phyloP scores from a whole-genome alignment of 2,797 vertebrate species.

The Florisuga fusca region DNA sequence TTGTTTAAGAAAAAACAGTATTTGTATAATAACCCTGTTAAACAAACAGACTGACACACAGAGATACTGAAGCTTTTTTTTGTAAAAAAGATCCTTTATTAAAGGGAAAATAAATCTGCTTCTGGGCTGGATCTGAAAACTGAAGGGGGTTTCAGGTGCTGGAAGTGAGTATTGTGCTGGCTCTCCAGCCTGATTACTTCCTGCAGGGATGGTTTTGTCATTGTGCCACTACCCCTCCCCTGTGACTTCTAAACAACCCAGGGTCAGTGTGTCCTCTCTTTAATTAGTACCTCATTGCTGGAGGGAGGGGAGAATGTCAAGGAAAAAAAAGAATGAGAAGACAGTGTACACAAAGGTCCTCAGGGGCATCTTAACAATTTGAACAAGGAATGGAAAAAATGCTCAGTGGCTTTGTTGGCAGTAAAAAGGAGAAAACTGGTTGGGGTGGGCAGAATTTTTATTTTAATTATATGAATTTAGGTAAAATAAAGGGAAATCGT shows the following conservation, averaged over 20 bases:
- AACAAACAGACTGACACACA: neutral
- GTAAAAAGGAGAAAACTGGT: neutral
- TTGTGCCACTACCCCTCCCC: slow-evolving; percentile 63
- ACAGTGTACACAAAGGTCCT: slow-evolving; percentile 77
- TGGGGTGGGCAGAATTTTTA: neutral
- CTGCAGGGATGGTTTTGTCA: slow-evolving; percentile 71
- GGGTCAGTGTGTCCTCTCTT: slow-evolving; percentile 77
- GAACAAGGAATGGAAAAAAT: slow-evolving; percentile 74
- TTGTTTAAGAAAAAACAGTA: neutral
- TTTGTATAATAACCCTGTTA: neutral
- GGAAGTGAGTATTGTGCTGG: slow-evolving; percentile 32
- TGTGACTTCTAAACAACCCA: slow-evolving; percentile 75
- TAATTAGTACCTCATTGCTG: slow-evolving; percentile 81
- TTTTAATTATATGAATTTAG: neutral
- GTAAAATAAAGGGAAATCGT: slow-evolving; percentile 1
- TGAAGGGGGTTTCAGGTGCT: slow-evolving; percentile 65
- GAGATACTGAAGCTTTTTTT: neutral
- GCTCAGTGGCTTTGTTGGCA: slow-evolving; percentile 18
- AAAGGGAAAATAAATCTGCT: slow-evolving; percentile 37
- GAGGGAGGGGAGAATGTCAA: slow-evolving; percentile 72
- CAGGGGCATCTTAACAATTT: slow-evolving; percentile 70
- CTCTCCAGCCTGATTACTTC: slow-evolving; percentile 66
- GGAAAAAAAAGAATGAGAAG: slow-evolving; percentile 73
- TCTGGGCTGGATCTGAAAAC: slow-evolving; percentile 35
- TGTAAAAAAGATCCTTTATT: slow-evolving; percentile 34